These are phyloP conservation scores for Thalpophila matura DNA, from an alignment of 2,888 invertebrate genomes.

Conservation along the genomic window DNA sequence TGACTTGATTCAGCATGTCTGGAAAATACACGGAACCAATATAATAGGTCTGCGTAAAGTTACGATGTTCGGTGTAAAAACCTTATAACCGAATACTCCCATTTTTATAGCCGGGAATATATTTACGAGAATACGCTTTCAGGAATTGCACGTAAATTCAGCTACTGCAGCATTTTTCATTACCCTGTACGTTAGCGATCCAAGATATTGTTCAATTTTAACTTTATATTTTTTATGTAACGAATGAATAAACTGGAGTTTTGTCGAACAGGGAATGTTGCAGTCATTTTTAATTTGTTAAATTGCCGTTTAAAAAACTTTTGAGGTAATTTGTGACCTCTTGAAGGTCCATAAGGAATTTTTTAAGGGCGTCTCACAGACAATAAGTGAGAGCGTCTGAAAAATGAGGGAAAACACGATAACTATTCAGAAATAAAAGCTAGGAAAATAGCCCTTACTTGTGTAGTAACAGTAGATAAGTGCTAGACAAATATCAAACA, in stretches of 20 bases:
- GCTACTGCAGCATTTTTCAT: constrained; percentile 79
- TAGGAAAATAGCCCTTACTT: no score
- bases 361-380: no score
- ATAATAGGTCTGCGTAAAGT: constrained; percentile 65
- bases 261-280: background rate
- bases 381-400: no score
- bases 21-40: constrained; percentile 53
- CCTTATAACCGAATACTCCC: constrained; percentile 82
- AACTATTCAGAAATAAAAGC: no score
- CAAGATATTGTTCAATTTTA: constrained; percentile 56
- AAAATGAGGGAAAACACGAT: no score
- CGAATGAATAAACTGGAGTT: constrained; percentile 3
- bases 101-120: constrained; percentile 85
- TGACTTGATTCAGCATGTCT: constrained; percentile 22
- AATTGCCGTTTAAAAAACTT: no score
- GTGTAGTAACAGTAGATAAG: no score
- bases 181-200: constrained; percentile 60
- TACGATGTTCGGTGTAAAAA: constrained; percentile 80
- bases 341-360: no score
- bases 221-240: constrained; percentile 51
- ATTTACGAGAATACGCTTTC: constrained; percentile 85
- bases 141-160: constrained; percentile 83
- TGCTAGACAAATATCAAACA: no score
- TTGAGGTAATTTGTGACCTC: no score
- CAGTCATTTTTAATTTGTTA: background rate